A percentile compares a stretch with the other conserved stretches of the same genome.
These are phyloP conservation scores for Thamnophis elegans DNA, from an alignment of 2,797 vertebrate genomes.

Conservation along the genomic window DNA sequence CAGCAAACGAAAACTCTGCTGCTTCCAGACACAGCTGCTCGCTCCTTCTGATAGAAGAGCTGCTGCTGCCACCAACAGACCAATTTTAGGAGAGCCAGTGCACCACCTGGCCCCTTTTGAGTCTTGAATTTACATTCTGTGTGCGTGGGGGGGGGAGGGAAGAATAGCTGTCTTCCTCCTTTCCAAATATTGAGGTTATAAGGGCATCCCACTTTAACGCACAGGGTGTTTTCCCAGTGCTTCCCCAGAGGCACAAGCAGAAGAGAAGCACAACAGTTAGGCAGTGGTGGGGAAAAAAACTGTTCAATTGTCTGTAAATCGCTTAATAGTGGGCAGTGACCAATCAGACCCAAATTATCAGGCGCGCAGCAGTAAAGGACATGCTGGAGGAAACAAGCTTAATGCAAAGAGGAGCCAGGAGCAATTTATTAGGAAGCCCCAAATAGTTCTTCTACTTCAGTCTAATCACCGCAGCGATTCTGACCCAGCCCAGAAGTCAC, in stretches of 20 bases:
- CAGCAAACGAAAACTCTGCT: neutral
- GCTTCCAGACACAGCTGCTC: accelerated
- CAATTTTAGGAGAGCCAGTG: conserved; percentile 16
- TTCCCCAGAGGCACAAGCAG: neutral
- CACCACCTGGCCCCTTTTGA: conserved; percentile 3
- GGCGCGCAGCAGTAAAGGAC: neutral
- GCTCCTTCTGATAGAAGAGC: conserved; percentile 58
- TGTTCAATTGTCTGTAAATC: neutral
- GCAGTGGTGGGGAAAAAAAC: accelerated
- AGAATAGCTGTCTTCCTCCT: neutral
- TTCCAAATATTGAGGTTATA: accelerated
- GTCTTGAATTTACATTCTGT: accelerated
- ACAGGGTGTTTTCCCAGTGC: accelerated
- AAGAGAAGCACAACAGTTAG: neutral
- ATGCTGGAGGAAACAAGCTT: neutral
- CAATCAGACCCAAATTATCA: neutral
- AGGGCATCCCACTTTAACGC: neutral
- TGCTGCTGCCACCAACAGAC: conserved; percentile 78
- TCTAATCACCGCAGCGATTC: conserved; percentile 24
- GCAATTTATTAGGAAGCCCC: conserved; percentile 39
- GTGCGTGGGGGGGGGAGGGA: no score
- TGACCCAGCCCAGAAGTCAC: conserved; percentile 45
- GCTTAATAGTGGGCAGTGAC: neutral
- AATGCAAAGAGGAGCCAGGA: neutral
- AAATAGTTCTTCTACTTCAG: conserved; percentile 40